Percentiles rank a stretch among this genome's conserved stretches.
Evolutionary conservation across 1,140 invertebrate genomes (phyloP).

Genomic region (Cotesia typhae): DNA sequence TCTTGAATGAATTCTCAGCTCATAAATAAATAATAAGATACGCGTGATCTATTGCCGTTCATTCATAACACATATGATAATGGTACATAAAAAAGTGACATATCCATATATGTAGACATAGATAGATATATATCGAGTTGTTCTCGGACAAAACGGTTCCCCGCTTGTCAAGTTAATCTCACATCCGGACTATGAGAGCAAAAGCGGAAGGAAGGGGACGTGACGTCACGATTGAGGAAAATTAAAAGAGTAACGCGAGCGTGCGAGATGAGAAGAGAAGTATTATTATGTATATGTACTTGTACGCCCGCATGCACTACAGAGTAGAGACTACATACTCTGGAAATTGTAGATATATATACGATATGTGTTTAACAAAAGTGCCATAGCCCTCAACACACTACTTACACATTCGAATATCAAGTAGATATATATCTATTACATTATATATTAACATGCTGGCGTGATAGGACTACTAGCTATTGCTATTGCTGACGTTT

Average conservation of each 20-base stretch:
- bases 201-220: slow-evolving; percentile 63
- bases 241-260: slow-evolving; percentile 52
- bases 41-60: neutral
- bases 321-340: slow-evolving; percentile 26
- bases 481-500: neutral
- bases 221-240: slow-evolving; percentile 64
- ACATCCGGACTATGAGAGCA: slow-evolving; percentile 56
- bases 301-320: slow-evolving; percentile 11
- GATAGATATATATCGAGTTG: neutral
- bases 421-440: neutral
- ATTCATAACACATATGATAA: too few relatives aligned
- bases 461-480: slow-evolving; percentile 6
- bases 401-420: slow-evolving; percentile 2
- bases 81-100: too few relatives aligned
- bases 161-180: slow-evolving; percentile 52
- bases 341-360: neutral
- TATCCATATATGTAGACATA: neutral
- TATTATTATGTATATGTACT: slow-evolving; percentile 4
- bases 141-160: slow-evolving; percentile 24
- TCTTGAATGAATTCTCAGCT: neutral
- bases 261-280: slow-evolving; percentile 3
- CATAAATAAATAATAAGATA: slow-evolving; percentile 1
- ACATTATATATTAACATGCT: slow-evolving; percentile 10
- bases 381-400: neutral
- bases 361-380: neutral